Conservation (phyloP, 2,888 invertebrate genomes). For the Perizoma flavofasciatum region DNA sequence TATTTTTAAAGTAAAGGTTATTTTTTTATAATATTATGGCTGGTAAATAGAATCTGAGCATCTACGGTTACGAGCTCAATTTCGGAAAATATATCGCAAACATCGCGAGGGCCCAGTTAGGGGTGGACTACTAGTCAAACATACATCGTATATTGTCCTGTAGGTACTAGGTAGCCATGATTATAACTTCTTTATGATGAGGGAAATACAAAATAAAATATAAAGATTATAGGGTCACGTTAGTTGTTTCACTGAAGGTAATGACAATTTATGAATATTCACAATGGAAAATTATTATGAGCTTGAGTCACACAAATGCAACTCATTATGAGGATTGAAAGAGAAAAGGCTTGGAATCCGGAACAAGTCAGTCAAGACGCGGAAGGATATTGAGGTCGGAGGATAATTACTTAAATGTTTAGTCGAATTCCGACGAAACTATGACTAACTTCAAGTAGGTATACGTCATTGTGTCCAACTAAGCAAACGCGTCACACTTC, state of each 20-base stretch:
- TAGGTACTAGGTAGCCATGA: too few relatives aligned
- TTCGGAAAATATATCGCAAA: too few relatives aligned
- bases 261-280: constrained; percentile 20
- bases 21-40: too few relatives aligned
- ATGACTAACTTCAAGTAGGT: constrained; percentile 46
- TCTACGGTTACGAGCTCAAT: too few relatives aligned
- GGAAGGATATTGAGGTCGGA: constrained; percentile 50
- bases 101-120: too few relatives aligned
- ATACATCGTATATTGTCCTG: too few relatives aligned
- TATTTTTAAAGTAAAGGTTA: too few relatives aligned
- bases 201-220: constrained; percentile 15
- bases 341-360: constrained; percentile 35
- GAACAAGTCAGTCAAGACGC: constrained; percentile 30
- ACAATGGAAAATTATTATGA: constrained; percentile 25
- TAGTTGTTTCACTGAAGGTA: constrained; percentile 27
- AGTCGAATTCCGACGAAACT: constrained; percentile 46
- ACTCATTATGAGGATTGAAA: constrained; percentile 29
- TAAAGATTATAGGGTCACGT: constrained; percentile 24
- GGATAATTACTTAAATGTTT: constrained; percentile 41
- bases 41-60: too few relatives aligned
- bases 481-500: constrained; percentile 26
- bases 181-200: constrained; percentile 10
- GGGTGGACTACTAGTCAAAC: too few relatives aligned
- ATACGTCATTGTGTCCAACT: constrained; percentile 4
- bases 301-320: constrained; percentile 28